Percentiles rank a stretch among this genome's conserved stretches.
These are phyloP conservation scores for Psix sp. DNA, from an alignment of 1,140 invertebrate genomes.

Conservation along the genomic window DNA sequence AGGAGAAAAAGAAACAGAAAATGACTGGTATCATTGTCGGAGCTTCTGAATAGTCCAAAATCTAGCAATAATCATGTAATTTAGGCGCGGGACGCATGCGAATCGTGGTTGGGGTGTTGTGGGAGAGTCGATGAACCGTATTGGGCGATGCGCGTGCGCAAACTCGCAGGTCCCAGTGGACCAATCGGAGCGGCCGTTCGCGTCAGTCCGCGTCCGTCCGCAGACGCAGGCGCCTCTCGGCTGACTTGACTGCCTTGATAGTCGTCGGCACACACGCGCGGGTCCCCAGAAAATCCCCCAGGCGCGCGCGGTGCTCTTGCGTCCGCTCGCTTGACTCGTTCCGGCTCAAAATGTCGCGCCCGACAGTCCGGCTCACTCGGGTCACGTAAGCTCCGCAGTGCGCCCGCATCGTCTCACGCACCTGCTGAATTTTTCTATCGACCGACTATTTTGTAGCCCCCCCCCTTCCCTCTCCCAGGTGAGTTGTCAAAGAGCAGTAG, in stretches of 20 bases:
- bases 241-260: conserved; percentile 5
- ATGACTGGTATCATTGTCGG: too few species aligned
- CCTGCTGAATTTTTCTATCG: conserved; percentile 9
- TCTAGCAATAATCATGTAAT: too few species aligned
- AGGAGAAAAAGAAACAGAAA: too few species aligned
- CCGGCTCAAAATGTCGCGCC: conserved; percentile 27
- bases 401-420: conserved; percentile 2
- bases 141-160: background rate
- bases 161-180: background rate
- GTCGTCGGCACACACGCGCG: background rate
- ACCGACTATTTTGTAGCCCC: conserved; percentile 10
- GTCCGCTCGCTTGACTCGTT: background rate
- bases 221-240: conserved; percentile 21
- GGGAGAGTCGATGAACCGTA: too few species aligned
- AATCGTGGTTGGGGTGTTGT: too few species aligned
- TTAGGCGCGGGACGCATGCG: too few species aligned
- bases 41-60: too few species aligned
- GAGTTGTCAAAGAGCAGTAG: conserved; percentile 2
- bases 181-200: conserved; percentile 4
- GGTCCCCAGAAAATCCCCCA: conserved; percentile 12
- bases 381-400: conserved; percentile 11
- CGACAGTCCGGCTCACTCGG: conserved; percentile 17
- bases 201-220: conserved; percentile 25
- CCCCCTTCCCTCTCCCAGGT: conserved; percentile 15
- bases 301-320: conserved; percentile 11